Conservation (phyloP, 2,797 vertebrate genomes). For the Macroramphosus scolopax region DNA sequence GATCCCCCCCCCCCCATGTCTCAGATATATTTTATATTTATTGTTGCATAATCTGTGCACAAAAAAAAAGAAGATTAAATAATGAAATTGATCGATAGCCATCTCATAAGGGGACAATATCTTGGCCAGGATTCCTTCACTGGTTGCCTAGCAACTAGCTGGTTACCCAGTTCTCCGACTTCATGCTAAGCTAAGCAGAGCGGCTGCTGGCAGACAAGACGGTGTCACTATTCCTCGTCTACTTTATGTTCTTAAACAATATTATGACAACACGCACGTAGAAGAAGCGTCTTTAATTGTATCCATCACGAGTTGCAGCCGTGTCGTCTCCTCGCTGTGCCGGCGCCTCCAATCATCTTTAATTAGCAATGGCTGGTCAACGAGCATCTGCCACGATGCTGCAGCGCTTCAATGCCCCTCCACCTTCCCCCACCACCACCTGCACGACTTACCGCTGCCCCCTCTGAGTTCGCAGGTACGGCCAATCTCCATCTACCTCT, state of each 20-base stretch:
- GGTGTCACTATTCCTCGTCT: no score
- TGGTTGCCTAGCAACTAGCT: conserved; percentile 2
- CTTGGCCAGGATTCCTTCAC: not conserved
- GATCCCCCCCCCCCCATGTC: no score
- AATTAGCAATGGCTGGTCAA: conserved; percentile 52
- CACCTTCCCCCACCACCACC: not conserved
- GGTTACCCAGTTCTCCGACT: not conserved
- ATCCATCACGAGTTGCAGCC: no score
- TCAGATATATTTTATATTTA: no score
- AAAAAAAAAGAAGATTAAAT: no score
- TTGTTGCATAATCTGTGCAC: not conserved
- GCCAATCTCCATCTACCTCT: conserved; percentile 44
- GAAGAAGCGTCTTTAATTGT: no score
- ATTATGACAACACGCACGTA: no score
- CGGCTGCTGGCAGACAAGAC: not conserved
- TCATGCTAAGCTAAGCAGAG: not conserved
- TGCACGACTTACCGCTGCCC: conserved; percentile 13
- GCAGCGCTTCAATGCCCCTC: not conserved
- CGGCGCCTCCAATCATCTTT: conserved; percentile 29
- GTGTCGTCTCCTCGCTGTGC: not conserved
- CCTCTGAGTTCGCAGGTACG: conserved; percentile 49
- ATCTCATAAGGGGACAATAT: not conserved
- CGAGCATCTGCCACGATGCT: conserved; percentile 9
- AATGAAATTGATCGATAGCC: no score
- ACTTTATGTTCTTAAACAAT: no score